Base-by-base conservation (phyloP, 1,140 invertebrate species). In the Mamestra configurata region DNA sequence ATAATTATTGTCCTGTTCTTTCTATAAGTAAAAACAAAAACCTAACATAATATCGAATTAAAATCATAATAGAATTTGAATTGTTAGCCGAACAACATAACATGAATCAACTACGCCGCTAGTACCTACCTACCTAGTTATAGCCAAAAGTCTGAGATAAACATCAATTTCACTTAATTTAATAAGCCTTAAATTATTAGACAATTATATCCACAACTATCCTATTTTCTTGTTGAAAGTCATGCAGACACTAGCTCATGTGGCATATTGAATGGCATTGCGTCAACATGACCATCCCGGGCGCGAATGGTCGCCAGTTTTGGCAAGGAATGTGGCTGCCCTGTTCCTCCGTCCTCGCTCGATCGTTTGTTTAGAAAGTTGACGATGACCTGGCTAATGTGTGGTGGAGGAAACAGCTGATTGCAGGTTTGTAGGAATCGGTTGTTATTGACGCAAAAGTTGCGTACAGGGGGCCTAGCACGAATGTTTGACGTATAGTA, bases 211-310 rank as follows among this genome's bases (percentile, higher is more conserved):
- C 11, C 8, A 43, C 13, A 4, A 1, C 5, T 49, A 49, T 51
- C 68, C 71, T 55, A 5, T 20, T 31, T 73, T 53, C 15, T 40
- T 31, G 10, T 7, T 13, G 8, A 22, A 15, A 66, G 13, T 64
- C 27, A 70, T 71, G 22, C 10, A 31, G 10, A 6, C 13, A 51
- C 22, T 35, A 77, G 20, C 11, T 73, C 53, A 59, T 72, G 77
- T 81, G 77, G 81, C 78, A 75, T 82, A 84, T 84, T 86, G 85
- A 88, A 88, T 88, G 85, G 79, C 84, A 75, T 89, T 89, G 86
- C 88, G 88, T 88, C 85, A 89, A 82, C 82, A 77, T 49, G 46
- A 68, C 83, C 83, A 84, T 86, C 81, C 72, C 76, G 51, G 86
- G 88, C 80, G 57, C 77, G 72, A 68, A 77, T 78, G 83, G 27